Percentiles rank a stretch among this genome's conserved stretches.
Evolutionary conservation across 2,797 vertebrate genomes (phyloP).

Genomic region (Phalloptychus januarius): DNA sequence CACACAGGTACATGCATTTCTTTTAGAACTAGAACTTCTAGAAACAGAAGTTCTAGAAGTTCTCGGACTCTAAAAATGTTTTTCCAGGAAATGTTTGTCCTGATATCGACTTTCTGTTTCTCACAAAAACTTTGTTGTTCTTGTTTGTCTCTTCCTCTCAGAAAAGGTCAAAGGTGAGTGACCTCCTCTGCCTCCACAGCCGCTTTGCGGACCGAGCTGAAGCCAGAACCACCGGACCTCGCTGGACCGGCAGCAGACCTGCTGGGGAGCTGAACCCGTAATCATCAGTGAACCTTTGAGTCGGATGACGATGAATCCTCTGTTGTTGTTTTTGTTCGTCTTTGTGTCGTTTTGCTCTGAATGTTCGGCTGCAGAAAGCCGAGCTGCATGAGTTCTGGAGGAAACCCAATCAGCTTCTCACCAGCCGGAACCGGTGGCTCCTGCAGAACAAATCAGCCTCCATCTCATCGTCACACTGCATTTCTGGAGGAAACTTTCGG

Average conservation of each 20-base stretch:
- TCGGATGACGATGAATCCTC: background rate
- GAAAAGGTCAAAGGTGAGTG: slow-evolving; percentile 77
- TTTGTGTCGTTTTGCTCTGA: background rate
- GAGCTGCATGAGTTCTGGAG: background rate
- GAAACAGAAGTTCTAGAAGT: no score
- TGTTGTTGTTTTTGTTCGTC: background rate
- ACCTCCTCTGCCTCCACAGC: slow-evolving; percentile 15
- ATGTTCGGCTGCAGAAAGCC: slow-evolving; percentile 7
- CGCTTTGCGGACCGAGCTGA: background rate
- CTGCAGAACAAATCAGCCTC: slow-evolving; percentile 2
- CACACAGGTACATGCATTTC: no score
- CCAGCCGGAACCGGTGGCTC: background rate
- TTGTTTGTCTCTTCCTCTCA: slow-evolving; percentile 25
- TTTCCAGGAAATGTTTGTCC: no score
- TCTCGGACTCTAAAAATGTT: no score
- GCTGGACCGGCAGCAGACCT: background rate
- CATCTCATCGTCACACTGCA: background rate
- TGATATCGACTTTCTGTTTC: no score
- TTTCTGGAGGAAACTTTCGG: slow-evolving; percentile 11
- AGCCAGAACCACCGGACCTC: slow-evolving; percentile 39
- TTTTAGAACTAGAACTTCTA: no score
- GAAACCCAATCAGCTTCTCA: background rate
- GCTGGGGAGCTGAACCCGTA: slow-evolving; percentile 15
- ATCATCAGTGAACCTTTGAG: background rate
- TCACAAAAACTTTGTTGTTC: background rate